phyloP scores from a whole-genome alignment of 2,113 vertebrate species.

The Eupsittula cactorum region DNA sequence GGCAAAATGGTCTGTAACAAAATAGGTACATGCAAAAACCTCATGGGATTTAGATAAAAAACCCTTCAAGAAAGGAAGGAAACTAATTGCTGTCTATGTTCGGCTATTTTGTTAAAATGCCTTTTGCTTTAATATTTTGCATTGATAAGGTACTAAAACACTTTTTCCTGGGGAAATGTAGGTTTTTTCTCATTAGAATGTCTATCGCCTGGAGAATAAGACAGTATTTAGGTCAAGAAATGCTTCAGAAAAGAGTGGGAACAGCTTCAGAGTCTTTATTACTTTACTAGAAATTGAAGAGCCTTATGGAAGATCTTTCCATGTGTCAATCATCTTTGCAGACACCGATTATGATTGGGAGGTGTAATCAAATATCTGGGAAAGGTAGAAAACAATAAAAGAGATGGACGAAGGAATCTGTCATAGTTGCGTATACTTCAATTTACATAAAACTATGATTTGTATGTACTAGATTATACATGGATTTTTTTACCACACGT shows the following conservation, averaged over 20 bases:
- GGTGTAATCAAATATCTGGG: background rate
- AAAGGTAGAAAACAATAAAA: background rate
- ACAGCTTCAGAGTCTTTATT: background rate
- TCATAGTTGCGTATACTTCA: background rate
- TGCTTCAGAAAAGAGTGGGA: background rate
- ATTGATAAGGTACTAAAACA: background rate
- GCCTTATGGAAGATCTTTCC: background rate
- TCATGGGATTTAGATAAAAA: background rate
- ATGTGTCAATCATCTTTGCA: background rate
- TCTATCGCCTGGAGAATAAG: background rate
- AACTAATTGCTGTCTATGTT: background rate
- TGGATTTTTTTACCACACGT: background rate
- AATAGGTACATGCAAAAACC: constrained; percentile 7
- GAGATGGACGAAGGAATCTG: background rate
- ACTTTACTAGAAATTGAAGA: background rate
- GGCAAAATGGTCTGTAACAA: constrained; percentile 7
- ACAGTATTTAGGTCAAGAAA: background rate
- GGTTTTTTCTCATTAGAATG: background rate
- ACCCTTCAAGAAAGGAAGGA: background rate
- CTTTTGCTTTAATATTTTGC: background rate
- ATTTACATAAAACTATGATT: background rate
- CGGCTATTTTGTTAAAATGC: background rate
- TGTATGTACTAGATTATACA: background rate
- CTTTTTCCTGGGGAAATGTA: background rate
- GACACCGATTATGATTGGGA: background rate